Percentiles rank a stretch among this genome's conserved stretches.
phyloP scores from a whole-genome alignment of 92 coral and sea anemone genomes.

The Porites divaricata region DNA sequence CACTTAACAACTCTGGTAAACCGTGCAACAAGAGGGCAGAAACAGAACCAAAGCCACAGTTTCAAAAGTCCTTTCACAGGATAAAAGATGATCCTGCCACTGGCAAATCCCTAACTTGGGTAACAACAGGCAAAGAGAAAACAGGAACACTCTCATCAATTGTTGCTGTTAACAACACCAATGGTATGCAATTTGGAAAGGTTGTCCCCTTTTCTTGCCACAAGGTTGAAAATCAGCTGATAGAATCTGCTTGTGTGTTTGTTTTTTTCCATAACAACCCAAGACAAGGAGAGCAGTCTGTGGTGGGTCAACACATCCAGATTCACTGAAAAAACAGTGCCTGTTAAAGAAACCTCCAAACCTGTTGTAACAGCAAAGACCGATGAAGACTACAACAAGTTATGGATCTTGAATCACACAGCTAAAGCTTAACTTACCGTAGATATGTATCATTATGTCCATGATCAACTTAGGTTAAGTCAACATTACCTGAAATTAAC shows the following conservation, averaged over 20 bases:
- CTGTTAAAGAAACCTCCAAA: conserved; percentile 14
- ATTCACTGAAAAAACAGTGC: neutral
- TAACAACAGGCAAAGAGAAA: conserved; percentile 28
- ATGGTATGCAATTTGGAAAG: conserved; percentile 12
- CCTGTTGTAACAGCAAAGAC: conserved; percentile 38
- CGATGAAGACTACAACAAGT: conserved; percentile 6
- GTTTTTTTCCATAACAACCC: neutral
- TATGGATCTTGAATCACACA: conserved; percentile 45
- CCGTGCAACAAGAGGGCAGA: neutral
- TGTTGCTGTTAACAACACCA: neutral
- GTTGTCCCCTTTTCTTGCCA: neutral
- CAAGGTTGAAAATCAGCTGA: neutral
- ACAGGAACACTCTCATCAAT: conserved; percentile 13
- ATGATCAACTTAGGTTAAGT: too few species aligned
- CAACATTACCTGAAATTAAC: too few species aligned
- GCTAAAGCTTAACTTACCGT: too few species aligned
- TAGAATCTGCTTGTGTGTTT: conserved; percentile 8
- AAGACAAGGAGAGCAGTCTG: conserved; percentile 10
- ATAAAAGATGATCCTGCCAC: neutral
- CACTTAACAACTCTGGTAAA: neutral
- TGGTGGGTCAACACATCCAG: conserved; percentile 10
- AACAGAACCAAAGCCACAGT: neutral
- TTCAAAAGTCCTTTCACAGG: conserved; percentile 11
- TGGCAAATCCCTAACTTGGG: conserved; percentile 24
- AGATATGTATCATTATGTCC: too few species aligned